Conservation (phyloP, 2,113 vertebrate genomes). For the Chauna torquata region DNA sequence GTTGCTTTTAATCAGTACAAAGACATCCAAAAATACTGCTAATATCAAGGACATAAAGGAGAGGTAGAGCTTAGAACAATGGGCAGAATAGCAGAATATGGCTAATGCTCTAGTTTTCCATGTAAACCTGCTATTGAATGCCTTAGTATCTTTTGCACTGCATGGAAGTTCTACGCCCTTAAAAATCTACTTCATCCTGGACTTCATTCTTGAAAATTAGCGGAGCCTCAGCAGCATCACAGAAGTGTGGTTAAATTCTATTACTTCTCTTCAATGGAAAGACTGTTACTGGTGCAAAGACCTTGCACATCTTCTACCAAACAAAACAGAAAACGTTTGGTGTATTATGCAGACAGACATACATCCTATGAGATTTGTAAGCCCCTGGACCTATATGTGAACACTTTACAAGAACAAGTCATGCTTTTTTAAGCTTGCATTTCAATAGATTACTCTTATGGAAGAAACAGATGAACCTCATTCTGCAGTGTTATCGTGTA, state of each 20-base stretch:
- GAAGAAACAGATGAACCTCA: not conserved
- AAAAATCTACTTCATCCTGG: not conserved
- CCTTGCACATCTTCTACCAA: not conserved
- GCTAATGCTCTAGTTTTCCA: not conserved
- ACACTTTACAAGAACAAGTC: not conserved
- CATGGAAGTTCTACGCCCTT: rapidly evolving
- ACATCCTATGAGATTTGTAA: not conserved
- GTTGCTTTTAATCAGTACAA: not conserved
- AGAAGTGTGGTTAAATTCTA: not conserved
- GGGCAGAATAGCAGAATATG: not conserved
- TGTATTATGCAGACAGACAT: not conserved
- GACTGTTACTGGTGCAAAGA: not conserved
- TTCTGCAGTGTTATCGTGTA: not conserved
- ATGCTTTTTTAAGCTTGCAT: not conserved
- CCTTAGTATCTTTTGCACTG: not conserved
- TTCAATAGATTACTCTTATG: not conserved
- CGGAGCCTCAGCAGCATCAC: not conserved
- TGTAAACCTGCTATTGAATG: not conserved
- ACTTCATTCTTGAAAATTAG: not conserved
- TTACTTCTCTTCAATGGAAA: not conserved
- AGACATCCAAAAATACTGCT: not conserved
- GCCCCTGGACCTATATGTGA: not conserved
- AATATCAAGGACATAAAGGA: not conserved
- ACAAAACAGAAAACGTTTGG: not conserved
- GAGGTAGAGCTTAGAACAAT: not conserved